Evolutionary conservation across 2,113 vertebrate genomes (phyloP), one percentile per base, ranked within the genome.

Genomic region (Nipponia nippon): DNA sequence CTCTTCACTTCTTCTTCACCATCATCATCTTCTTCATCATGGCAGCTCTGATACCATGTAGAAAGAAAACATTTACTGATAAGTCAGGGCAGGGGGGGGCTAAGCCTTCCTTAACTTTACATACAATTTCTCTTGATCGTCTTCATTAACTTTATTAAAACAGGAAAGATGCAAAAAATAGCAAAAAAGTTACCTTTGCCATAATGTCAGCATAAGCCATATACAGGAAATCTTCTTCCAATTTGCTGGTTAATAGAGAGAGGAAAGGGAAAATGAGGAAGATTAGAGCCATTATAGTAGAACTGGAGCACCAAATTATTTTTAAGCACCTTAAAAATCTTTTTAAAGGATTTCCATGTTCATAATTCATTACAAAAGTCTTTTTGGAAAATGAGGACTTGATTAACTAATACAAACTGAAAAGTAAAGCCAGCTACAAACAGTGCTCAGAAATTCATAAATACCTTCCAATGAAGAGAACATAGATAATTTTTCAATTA

Each of bases 181-280:
- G 7, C 5, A 32, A 59, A 61, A 17, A 80, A 91, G 16, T 97
- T 98, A 99, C 99, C 99, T 99, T 99, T 88, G 99, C 99, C 99
- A 99, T 99, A 96, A 99, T 99, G 95, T 99, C 99, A 97, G 99
- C 99, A 86, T 99, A 99, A 25, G 99, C 99, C 99, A 99, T 99
- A 95, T 99, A 99, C 61, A 99, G 98, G 87, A 98, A 98, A 97
- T 99, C 99, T 97, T 99, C 99, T 76, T 99, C 99, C 95, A 99
- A 85, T 98, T 99, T 99, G 98, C 99, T 99, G 96, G 49, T 96
- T 30, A 97, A 96, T 61, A 89, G 29, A 96, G 63, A 90, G 70
- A 90, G 5, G 65, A 95, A 90, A 94, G 36, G 21, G 65, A 89
- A 47, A 63, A 76, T 73, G 65, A 72, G 5, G 8, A 94, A 89